Base-by-base conservation (phyloP, 1,140 invertebrate species). In the Frieseomelitta varia region DNA sequence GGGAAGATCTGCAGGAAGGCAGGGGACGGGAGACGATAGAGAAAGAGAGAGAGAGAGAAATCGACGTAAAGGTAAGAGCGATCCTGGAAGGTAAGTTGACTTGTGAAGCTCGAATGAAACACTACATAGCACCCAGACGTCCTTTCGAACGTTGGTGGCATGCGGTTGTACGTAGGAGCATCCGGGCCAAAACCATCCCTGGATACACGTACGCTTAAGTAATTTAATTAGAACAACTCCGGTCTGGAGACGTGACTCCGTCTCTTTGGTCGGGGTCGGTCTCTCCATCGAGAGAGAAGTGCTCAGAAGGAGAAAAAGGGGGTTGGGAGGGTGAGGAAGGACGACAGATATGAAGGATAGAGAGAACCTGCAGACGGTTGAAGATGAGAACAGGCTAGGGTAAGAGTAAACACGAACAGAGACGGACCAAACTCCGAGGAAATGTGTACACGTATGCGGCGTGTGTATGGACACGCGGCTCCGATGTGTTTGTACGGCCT, bases 191-290 rank as follows among this genome's bases (percentile, higher is more conserved):
- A 90, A 90, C 89, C 89, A 90, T 90, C 88, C 86, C 89, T 81
- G 84, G 90, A 92, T 93, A 93, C 92, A 93, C 92, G 92, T 93
- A 92, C 92, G 92, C 91, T 93, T 93, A 93, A 93, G 92, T 93
- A 93, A 93, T 93, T 93, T 93, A 93, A 93, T 93, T 93, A 93
- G 92, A 92, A 92, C 92, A 91, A 93, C 91, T 91, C 92, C 84
- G 88, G 90, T 90, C 90, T 91, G 85, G 85, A 93, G 91, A 93
- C 92, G 92, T 93, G 92, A 92, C 92, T 92, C 88, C 90, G 91
- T 92, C 91, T 91, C 91, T 92, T 92, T 91, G 91, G 91, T 81
- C 91, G 91, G 86, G 82, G 55, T 85, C 72, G 67, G 68, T 63
- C 87, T 90, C 87, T 79, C 74, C n/a, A 27, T 8, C 63, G 63